phyloP scores from a whole-genome alignment of 1,140 invertebrate genomes.

The Psilanteris sp. region DNA sequence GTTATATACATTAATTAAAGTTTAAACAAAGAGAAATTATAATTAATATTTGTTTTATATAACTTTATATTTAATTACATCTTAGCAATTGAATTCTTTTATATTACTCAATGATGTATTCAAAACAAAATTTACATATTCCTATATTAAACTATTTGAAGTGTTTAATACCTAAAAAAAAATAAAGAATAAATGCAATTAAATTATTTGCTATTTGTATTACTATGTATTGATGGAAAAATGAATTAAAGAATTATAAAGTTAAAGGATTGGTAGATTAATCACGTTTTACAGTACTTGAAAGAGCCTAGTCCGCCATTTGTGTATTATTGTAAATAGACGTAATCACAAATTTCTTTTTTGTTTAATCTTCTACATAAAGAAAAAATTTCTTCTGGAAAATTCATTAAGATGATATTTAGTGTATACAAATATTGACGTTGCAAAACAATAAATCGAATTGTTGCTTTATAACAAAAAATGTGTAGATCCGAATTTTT shows the following conservation, averaged over 20 bases:
- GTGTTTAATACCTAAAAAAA: too few species aligned
- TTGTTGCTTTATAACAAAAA: conserved; percentile 42
- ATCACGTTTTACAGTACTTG: conserved; percentile 56
- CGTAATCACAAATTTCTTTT: conserved; percentile 25
- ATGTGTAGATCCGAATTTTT: conserved; percentile 18
- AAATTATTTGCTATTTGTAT: conserved; percentile 18
- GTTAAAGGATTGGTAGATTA: conserved; percentile 21
- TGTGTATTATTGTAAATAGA: conserved; percentile 63
- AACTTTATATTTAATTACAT: too few species aligned
- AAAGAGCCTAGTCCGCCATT: conserved; percentile 63
- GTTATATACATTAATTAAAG: too few species aligned
- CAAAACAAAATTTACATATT: too few species aligned
- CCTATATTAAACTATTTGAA: too few species aligned
- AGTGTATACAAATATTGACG: conserved; percentile 39
- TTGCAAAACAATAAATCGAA: conserved; percentile 27
- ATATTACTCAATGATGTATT: too few species aligned
- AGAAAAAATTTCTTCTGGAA: conserved; percentile 12
- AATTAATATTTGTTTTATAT: too few species aligned
- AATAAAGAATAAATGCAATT: neutral
- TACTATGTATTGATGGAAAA: conserved; percentile 4
- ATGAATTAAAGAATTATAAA: conserved; percentile 4
- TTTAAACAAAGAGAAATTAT: too few species aligned
- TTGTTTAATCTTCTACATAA: conserved; percentile 26
- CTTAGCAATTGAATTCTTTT: too few species aligned
- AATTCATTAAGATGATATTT: conserved; percentile 26